Conservation (phyloP, 2,113 vertebrate genomes). For the Trichomycterus rosablanca region DNA sequence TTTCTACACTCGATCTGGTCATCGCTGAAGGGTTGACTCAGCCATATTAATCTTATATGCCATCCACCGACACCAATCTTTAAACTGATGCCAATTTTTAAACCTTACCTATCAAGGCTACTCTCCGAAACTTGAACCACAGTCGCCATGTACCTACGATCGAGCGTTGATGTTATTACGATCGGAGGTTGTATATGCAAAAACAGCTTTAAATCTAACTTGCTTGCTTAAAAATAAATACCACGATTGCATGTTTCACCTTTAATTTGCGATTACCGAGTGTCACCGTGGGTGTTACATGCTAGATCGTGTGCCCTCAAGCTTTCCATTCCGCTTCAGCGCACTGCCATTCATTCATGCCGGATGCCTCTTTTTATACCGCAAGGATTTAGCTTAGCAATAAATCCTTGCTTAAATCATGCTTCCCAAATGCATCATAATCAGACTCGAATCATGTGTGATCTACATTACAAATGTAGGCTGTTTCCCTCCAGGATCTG, state of each 20-base stretch:
- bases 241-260: neutral
- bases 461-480: neutral
- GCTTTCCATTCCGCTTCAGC: neutral
- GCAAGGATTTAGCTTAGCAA: neutral
- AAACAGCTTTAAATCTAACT: too few species aligned
- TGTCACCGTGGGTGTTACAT: neutral
- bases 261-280: neutral
- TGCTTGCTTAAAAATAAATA: neutral
- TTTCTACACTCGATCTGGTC: constrained; percentile 20
- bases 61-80: constrained; percentile 11
- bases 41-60: constrained; percentile 49
- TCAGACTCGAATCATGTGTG: too few species aligned
- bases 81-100: neutral
- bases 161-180: too few species aligned
- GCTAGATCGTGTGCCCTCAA: constrained; percentile 1
- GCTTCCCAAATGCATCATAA: neutral
- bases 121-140: constrained; percentile 1
- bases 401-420: neutral
- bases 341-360: neutral
- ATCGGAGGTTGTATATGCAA: too few species aligned
- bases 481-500: neutral
- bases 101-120: neutral
- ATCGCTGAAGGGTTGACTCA: constrained; percentile 45
- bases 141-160: neutral
- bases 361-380: neutral